A percentile compares a stretch with the other conserved stretches of the same genome.
phyloP scores from a whole-genome alignment of 2,113 vertebrate genomes.

The Pleuronectes platessa region DNA sequence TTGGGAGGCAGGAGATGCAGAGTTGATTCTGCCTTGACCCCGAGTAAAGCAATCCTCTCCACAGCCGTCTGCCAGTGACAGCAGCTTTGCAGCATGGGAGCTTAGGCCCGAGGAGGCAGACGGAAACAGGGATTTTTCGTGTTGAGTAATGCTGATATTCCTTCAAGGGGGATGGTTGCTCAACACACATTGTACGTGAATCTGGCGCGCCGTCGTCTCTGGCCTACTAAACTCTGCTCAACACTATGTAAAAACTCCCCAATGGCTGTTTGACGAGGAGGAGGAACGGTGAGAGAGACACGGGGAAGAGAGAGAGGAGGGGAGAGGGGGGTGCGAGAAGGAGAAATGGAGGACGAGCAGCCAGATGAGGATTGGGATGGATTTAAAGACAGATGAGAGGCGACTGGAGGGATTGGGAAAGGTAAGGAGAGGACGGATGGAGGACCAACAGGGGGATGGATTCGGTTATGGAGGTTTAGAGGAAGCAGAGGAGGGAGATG shows the following conservation, averaged over 20 bases:
- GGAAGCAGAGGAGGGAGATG: neutral
- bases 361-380: slow-evolving; percentile 71
- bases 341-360: slow-evolving; percentile 66
- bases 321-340: slow-evolving; percentile 21
- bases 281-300: slow-evolving; percentile 27
- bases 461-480: slow-evolving; percentile 59
- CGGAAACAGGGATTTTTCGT: slow-evolving; percentile 52
- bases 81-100: slow-evolving; percentile 53
- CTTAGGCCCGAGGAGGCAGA: slow-evolving; percentile 53
- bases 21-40: slow-evolving; percentile 61
- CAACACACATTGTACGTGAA: slow-evolving; percentile 64
- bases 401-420: slow-evolving; percentile 66
- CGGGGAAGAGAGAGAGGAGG: slow-evolving; percentile 10
- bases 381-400: slow-evolving; percentile 72
- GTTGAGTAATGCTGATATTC: slow-evolving; percentile 73
- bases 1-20: slow-evolving; percentile 16
- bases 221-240: slow-evolving; percentile 79
- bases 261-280: slow-evolving; percentile 55
- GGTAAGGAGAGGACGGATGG: slow-evolving; percentile 64
- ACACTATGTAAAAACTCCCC: slow-evolving; percentile 71
- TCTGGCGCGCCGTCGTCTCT: slow-evolving; percentile 66
- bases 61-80: slow-evolving; percentile 47
- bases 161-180: slow-evolving; percentile 68
- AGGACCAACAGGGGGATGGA: slow-evolving; percentile 61
- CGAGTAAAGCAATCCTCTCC: slow-evolving; percentile 59